Evolutionary conservation across 2,113 vertebrate species (phyloP), one percentile per base, ranked within the genome.

Genomic region (Nasalis larvatus): DNA sequence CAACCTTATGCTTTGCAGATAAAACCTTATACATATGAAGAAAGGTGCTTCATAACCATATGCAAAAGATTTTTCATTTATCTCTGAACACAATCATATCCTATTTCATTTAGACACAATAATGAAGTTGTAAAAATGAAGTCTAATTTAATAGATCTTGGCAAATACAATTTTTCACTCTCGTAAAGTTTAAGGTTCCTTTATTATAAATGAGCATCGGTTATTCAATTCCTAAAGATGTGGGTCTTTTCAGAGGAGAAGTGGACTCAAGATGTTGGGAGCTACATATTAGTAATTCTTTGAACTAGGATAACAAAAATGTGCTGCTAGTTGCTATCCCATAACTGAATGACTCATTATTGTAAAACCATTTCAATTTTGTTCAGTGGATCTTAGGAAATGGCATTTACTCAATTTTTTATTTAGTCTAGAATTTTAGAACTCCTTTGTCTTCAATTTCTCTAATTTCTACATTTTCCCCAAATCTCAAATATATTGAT

Each of bases 211-310:
- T 93, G 49, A 80, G 27, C 35, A 81, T 49, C 20, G 49, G 73
- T 82, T 95, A 83, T n/a, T 87, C 56, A 85, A 86, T 80, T 94
- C 83, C 63, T 40, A 96, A 95, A 95, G 42, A 95, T 32, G 8
- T 73, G 25, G 18, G 45, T 58, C 21, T 94, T 94, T 42, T 68
- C 18, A 37, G 35, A 21, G 14, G 23, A 60, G 60, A 74, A 97
- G 86, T 66, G 9, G 32, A 30, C 35, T 74, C 25, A 84, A 77
- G 63, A 92, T 84, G 40, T 32, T 66, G 13, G 63, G 8, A 84
- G 77, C 86, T 73, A 68, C 13, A 45, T 42, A n/a, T 63, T 63
- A 35, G 32, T 68, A 68, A 84, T 92, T 95, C 63, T 89, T 95
- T 60, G 86, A 93, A 76, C 3, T 78, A 8, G 49, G 35, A 37